phyloP scores from a whole-genome alignment of 2,797 vertebrate genomes.

The Ibycter americanus region DNA sequence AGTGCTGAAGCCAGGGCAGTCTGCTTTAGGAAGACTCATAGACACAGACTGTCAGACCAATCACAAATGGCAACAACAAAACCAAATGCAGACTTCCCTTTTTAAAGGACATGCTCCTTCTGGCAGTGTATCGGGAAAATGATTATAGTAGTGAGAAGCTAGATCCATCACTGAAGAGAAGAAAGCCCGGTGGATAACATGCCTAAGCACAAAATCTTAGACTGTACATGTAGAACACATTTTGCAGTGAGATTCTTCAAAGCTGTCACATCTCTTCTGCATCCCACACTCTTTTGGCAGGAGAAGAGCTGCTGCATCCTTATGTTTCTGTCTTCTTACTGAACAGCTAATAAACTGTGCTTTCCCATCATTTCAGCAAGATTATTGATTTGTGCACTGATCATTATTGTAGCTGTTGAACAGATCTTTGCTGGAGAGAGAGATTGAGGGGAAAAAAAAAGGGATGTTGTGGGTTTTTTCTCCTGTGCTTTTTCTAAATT shows the following conservation, averaged over 20 bases:
- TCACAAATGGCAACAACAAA: not conserved
- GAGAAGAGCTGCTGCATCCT: not conserved
- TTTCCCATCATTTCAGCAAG: not conserved
- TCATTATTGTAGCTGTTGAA: not conserved
- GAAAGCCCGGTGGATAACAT: not conserved
- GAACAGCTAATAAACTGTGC: not conserved
- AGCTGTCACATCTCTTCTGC: not conserved
- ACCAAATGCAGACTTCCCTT: not conserved
- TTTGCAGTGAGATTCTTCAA: not conserved
- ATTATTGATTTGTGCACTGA: not conserved
- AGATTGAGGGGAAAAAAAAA: not conserved
- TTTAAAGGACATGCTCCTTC: not conserved
- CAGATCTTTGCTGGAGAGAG: not conserved
- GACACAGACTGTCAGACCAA: not conserved
- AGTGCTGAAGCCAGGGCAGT: not conserved
- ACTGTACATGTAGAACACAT: accelerated
- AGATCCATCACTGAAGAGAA: not conserved
- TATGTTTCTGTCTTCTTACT: not conserved
- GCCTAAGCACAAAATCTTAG: not conserved
- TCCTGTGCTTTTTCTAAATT: not conserved
- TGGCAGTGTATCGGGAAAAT: not conserved
- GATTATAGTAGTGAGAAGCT: not conserved
- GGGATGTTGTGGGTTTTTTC: not conserved
- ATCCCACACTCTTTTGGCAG: not conserved
- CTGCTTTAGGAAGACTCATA: not conserved